Evolutionary conservation across 2,797 vertebrate species (phyloP), one percentile per base, ranked within the genome.

Genomic region (Borostomias antarcticus): DNA sequence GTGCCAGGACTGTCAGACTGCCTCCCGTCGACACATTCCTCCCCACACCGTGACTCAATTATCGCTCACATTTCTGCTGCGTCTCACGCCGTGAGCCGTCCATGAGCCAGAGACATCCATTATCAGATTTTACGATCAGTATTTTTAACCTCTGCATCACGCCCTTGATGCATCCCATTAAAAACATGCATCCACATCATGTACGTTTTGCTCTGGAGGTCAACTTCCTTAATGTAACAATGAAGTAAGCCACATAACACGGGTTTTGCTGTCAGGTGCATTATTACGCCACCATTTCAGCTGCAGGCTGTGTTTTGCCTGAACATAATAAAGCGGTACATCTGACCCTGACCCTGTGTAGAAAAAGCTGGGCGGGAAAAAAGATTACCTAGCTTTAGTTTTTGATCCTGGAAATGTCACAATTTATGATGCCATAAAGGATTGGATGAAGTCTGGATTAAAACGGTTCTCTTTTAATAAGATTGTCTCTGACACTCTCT

Each of bases 21-120:
- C 85, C 82, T 81, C 73, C 71, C 70, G 73, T 70, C 26, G 77
- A 81, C 83, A 89, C 82, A 88, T 90, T 90, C 85, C 85, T 80
- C 77, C 65, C 74, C 68, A 78, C 64, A 0, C 65, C 79, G 84
- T 73, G 67, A 53, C 79, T 62, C 26, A 48, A 19, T 32, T 19
- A 50, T 28, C 43, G 88, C 77, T 84, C 87, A 81, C 74, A 54
- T 77, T 71, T 75, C 70, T 79, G 80, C 69, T 67, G 72, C 51
- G 77, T 85, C 79, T 83, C 68, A 45, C 82, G 17, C 69, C 25
- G 61, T 30, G 63, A 73, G 53, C 47, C 71, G 60, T 76, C 62
- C 62, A 17, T 74, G 61, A 59, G 69, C 64, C 26, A 51, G 61
- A 60, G 65, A 48, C 62, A 76, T 59, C 78, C 72, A 30, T 77